Percentiles rank a stretch among this genome's conserved stretches.
Conservation (phyloP, 2,888 invertebrate species). For the Cerceris rybyensis region DNA sequence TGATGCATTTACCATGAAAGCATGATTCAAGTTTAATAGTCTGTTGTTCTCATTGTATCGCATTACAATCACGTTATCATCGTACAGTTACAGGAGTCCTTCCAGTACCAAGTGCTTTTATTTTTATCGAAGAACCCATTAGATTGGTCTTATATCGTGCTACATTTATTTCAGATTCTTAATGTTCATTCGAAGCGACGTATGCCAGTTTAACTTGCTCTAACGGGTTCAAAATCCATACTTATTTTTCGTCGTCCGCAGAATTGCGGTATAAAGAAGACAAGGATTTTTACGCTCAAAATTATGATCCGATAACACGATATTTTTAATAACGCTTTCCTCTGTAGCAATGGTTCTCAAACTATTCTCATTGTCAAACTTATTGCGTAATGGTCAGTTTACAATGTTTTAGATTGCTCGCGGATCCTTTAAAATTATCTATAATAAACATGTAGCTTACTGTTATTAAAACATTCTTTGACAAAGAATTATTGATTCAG, state of each 20-base stretch:
- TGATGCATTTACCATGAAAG: neutral
- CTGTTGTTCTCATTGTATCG: no score
- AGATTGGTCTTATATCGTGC: conserved; percentile 56
- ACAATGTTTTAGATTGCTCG: no score
- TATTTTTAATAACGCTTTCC: conserved; percentile 19
- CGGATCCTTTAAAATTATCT: no score
- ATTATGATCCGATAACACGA: neutral
- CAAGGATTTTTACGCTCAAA: conserved; percentile 27
- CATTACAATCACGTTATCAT: neutral
- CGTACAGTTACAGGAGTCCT: conserved; percentile 27
- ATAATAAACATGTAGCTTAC: no score
- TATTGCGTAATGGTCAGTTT: no score
- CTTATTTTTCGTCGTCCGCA: neutral
- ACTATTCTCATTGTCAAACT: no score
- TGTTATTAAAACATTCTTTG: no score
- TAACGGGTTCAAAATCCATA: conserved; percentile 21
- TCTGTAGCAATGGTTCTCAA: neutral
- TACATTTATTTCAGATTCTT: conserved; percentile 31
- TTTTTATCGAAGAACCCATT: conserved; percentile 63
- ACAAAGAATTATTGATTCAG: no score
- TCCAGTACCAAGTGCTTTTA: conserved; percentile 58
- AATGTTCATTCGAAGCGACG: conserved; percentile 51
- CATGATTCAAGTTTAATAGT: neutral
- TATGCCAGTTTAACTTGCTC: conserved; percentile 20
- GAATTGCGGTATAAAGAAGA: conserved; percentile 17